Percentiles rank a stretch among this genome's conserved stretches.
phyloP scores from a whole-genome alignment of 1,140 invertebrate genomes.

The Drosophila busckii region DNA sequence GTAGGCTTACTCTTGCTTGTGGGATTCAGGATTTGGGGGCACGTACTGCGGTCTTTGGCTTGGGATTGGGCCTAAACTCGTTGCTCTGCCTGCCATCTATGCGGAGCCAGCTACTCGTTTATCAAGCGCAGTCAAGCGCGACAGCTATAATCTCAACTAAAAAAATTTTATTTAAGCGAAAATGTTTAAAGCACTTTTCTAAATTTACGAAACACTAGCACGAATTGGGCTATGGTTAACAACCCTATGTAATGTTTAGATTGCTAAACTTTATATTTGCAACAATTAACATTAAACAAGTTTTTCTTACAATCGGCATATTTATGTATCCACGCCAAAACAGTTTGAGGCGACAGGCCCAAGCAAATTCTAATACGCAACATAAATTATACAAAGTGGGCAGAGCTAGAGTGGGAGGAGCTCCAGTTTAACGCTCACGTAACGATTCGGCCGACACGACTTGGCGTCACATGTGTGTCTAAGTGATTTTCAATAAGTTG shows the following conservation, averaged over 20 bases:
- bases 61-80: constrained; percentile 10
- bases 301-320: too few species aligned
- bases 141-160: too few species aligned
- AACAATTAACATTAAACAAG: too few species aligned
- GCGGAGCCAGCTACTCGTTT: constrained; percentile 22
- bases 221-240: too few species aligned
- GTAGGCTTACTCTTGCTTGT: too few species aligned
- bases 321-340: too few species aligned
- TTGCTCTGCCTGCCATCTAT: background rate
- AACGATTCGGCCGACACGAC: constrained; percentile 27
- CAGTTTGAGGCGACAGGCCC: background rate
- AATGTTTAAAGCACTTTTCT: constrained; percentile 19
- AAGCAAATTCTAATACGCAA: constrained; percentile 35
- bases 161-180: too few species aligned
- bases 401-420: constrained; percentile 1
- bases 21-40: too few species aligned
- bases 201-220: too few species aligned
- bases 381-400: constrained; percentile 44
- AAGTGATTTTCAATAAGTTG: constrained; percentile 76
- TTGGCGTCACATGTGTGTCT: constrained; percentile 73
- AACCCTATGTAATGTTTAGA: too few species aligned
- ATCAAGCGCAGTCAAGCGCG: constrained; percentile 39
- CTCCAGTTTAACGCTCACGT: constrained; percentile 49
- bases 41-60: constrained; percentile 19
- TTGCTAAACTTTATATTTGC: too few species aligned